Conservation (phyloP, 1,140 invertebrate species). For the Phymastichus coffea region DNA sequence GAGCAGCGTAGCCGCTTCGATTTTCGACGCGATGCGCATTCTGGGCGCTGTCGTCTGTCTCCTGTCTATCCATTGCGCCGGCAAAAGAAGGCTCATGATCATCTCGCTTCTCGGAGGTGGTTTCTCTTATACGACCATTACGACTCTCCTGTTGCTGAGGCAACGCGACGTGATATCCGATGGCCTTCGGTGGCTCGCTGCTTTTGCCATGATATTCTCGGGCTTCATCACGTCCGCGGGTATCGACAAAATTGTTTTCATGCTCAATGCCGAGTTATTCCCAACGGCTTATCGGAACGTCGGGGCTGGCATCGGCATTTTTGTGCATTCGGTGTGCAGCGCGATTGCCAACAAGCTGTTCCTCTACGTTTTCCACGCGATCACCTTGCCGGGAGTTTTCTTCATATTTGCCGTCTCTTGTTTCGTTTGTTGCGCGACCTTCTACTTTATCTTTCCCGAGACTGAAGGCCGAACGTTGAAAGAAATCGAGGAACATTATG, state of each 20-base stretch:
- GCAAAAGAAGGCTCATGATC: background rate
- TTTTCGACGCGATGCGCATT: background rate
- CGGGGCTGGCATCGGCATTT: background rate
- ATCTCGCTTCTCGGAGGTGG: background rate
- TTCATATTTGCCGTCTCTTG: background rate
- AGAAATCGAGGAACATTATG: slow-evolving; percentile 4
- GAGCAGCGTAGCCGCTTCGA: background rate
- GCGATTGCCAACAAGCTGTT: background rate
- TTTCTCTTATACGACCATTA: background rate
- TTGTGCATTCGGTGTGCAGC: background rate
- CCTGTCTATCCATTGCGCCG: background rate
- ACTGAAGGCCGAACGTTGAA: background rate
- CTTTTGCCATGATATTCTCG: background rate
- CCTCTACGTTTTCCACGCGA: background rate
- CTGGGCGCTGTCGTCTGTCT: background rate
- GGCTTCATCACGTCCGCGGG: background rate
- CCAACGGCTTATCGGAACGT: background rate
- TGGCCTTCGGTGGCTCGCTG: background rate
- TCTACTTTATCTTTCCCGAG: background rate
- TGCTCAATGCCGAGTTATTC: background rate
- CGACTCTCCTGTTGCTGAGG: background rate
- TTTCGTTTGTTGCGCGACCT: background rate
- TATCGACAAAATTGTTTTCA: background rate
- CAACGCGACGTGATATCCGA: background rate
- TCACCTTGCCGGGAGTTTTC: background rate